These are phyloP conservation scores for Axis porcinus DNA, from an alignment of 2,113 vertebrate genomes.

Conservation along the genomic window DNA sequence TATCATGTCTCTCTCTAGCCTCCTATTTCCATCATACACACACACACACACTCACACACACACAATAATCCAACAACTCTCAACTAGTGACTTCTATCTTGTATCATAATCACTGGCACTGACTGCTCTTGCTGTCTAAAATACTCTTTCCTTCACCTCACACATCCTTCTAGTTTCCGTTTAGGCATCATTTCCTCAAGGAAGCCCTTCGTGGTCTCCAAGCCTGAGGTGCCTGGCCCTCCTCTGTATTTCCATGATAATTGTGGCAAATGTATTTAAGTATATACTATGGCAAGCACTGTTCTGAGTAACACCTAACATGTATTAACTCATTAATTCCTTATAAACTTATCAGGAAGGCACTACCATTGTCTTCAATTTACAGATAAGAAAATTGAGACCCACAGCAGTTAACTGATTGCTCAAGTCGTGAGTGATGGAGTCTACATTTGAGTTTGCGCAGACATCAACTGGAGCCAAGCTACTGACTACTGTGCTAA, in stretches of 20 bases:
- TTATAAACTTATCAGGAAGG: neutral
- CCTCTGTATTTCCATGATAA: neutral
- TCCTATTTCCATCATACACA: neutral
- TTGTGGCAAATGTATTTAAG: neutral
- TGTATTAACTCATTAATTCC: neutral
- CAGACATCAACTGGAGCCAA: neutral
- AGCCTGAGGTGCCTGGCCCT: neutral
- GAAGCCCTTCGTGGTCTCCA: neutral
- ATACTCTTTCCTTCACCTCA: neutral
- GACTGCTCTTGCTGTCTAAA: neutral
- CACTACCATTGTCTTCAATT: neutral
- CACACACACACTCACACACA: neutral
- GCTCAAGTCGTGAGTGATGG: neutral
- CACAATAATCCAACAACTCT: neutral
- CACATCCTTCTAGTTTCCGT: neutral
- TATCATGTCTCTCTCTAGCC: neutral
- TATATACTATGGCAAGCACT: neutral
- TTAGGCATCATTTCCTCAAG: neutral
- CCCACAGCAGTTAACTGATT: neutral
- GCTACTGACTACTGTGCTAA: neutral
- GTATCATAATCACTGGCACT: neutral
- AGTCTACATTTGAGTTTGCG: neutral
- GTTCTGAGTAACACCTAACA: neutral
- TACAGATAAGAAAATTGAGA: constrained; percentile 16
- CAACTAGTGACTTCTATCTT: neutral